Percentiles rank a stretch among this genome's conserved stretches.
phyloP scores from a whole-genome alignment of 2,797 vertebrate species.

The Alfaro cultratus region DNA sequence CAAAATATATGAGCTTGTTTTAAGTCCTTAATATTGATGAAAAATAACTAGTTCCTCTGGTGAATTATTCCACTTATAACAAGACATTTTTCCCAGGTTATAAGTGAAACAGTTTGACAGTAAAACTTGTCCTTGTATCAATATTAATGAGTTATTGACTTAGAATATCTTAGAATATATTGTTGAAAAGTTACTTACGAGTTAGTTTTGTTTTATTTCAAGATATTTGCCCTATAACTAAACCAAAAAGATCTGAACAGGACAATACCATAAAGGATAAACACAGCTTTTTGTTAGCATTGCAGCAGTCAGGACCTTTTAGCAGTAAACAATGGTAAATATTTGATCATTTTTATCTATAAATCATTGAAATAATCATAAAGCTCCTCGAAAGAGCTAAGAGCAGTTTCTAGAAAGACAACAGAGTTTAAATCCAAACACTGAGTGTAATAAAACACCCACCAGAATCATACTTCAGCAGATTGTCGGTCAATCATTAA shows the following conservation, averaged over 20 bases:
- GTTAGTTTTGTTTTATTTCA: too few species aligned
- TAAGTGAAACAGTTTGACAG: too few species aligned
- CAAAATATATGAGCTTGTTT: too few species aligned
- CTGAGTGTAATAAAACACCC: slow-evolving; percentile 12
- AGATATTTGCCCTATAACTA: too few species aligned
- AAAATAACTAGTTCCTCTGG: too few species aligned
- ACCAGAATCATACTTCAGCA: slow-evolving; percentile 52
- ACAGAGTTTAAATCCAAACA: slow-evolving; percentile 9
- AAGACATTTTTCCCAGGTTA: too few species aligned
- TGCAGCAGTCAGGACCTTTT: neutral
- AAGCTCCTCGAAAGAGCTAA: neutral
- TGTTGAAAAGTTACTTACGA: too few species aligned
- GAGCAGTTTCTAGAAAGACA: neutral
- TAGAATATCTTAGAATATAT: too few species aligned
- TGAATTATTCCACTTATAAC: too few species aligned
- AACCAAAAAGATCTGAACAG: neutral
- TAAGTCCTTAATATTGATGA: too few species aligned
- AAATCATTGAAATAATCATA: neutral
- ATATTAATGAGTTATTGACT: too few species aligned
- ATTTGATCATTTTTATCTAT: neutral
- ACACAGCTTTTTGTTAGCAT: neutral
- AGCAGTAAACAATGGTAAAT: slow-evolving; percentile 22
- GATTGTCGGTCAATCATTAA: slow-evolving; percentile 81
- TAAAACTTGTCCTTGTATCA: too few species aligned
- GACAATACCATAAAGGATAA: neutral